A percentile compares a stretch with the other conserved stretches of the same genome.
Conservation (phyloP, 1,140 invertebrate species). For the Trachelipus rathkii region DNA sequence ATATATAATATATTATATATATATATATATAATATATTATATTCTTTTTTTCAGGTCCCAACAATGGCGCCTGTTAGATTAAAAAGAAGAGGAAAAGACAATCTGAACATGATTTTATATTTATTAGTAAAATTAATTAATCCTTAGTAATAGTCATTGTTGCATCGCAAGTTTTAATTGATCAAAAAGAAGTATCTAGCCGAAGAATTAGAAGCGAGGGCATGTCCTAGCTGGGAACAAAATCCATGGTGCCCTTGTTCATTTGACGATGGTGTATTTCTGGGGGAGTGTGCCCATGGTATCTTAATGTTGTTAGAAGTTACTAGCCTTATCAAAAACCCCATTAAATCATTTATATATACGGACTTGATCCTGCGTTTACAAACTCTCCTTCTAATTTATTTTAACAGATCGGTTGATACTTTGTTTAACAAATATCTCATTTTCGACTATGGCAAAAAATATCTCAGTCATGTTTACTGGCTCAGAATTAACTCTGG, state of each 20-base stretch:
- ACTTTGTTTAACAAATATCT: slow-evolving; percentile 67
- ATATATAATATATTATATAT: too few relatives aligned
- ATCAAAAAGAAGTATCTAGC: not conserved
- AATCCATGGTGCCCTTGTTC: slow-evolving; percentile 77
- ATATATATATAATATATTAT: too few relatives aligned
- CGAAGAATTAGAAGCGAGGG: slow-evolving; percentile 38
- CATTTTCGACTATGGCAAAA: slow-evolving; percentile 70
- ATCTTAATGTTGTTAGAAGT: slow-evolving; percentile 58
- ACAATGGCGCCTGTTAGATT: too few relatives aligned
- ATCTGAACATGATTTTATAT: too few relatives aligned
- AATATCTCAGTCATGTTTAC: slow-evolving; percentile 69
- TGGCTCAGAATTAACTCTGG: slow-evolving; percentile 67
- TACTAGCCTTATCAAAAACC: slow-evolving; percentile 54
- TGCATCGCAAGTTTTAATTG: too few relatives aligned
- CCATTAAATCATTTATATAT: slow-evolving; percentile 78
- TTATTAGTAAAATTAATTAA: too few relatives aligned
- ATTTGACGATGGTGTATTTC: slow-evolving; percentile 83
- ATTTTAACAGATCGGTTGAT: slow-evolving; percentile 67
- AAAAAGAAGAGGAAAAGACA: too few relatives aligned
- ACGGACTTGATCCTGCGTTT: slow-evolving; percentile 74
- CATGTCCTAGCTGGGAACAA: slow-evolving; percentile 65
- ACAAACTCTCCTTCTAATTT: slow-evolving; percentile 64
- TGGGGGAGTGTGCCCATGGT: slow-evolving; percentile 84
- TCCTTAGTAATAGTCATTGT: too few relatives aligned
- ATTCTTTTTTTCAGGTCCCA: too few relatives aligned